Evolutionary conservation across 2,888 invertebrate genomes (phyloP).

Genomic region (Eupithecia tripunctaria): DNA sequence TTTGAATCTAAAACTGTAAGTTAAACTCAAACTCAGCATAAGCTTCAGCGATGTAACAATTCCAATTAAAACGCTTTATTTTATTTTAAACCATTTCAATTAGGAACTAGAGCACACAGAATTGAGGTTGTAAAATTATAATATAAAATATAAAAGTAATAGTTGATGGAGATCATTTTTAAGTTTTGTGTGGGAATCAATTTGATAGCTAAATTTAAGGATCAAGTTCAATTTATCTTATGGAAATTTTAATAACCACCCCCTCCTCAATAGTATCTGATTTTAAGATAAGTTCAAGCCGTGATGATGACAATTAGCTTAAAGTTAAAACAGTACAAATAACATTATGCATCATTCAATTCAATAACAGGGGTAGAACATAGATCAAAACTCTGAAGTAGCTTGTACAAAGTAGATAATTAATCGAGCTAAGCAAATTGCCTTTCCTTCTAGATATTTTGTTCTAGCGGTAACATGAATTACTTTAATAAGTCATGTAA

Average conservation of each 20-base stretch:
- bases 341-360: neutral
- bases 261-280: neutral
- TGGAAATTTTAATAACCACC: neutral
- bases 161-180: neutral
- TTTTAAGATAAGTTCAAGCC: neutral
- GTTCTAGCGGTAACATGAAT: constrained; percentile 53
- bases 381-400: constrained; percentile 23
- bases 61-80: no score
- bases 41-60: no score
- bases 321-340: neutral
- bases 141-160: neutral
- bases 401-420: constrained; percentile 70
- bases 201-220: neutral
- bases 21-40: no score
- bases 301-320: no score
- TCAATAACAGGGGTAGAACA: constrained; percentile 19
- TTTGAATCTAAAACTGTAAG: no score
- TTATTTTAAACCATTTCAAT: neutral
- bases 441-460: constrained; percentile 65
- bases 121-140: neutral
- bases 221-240: neutral
- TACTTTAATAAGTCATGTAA: constrained; percentile 22
- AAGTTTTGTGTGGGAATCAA: neutral
- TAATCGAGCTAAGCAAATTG: constrained; percentile 70
- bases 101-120: neutral